Evolutionary conservation across 2,113 vertebrate species (phyloP).

Genomic region (Bos javanicus): DNA sequence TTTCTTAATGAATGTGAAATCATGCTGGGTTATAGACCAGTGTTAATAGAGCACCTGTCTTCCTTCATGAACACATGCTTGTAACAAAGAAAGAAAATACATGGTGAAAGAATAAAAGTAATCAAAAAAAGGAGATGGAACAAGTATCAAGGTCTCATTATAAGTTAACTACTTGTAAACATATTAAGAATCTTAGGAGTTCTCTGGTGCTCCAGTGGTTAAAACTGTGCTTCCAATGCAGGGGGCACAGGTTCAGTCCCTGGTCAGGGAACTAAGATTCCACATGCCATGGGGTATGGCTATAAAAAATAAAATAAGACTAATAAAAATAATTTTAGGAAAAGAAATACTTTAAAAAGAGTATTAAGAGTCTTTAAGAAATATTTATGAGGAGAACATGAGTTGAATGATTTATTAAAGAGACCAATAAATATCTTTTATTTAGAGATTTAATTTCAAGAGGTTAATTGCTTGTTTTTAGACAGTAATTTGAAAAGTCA

Average conservation of each 20-base stretch:
- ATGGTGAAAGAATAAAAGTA: neutral
- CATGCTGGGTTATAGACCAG: neutral
- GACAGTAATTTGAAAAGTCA: slow-evolving; percentile 30
- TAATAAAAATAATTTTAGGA: neutral
- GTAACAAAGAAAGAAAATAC: slow-evolving; percentile 27
- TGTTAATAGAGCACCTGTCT: neutral
- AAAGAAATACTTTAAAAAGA: neutral
- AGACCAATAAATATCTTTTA: neutral
- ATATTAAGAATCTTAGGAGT: neutral
- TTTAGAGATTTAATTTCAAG: neutral
- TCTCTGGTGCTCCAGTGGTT: neutral
- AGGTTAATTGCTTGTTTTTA: slow-evolving; percentile 17
- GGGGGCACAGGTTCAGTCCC: neutral
- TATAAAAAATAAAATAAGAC: neutral
- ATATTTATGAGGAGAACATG: neutral
- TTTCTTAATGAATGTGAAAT: slow-evolving; percentile 43
- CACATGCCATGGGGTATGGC: neutral
- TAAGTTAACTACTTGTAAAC: neutral
- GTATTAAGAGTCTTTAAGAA: slow-evolving; percentile 16
- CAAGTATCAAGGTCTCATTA: neutral
- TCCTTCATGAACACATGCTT: neutral
- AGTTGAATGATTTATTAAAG: neutral
- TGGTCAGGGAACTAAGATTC: neutral
- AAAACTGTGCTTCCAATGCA: neutral
- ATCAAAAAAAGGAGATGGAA: neutral